Evolutionary conservation across 2,888 invertebrate genomes (phyloP).

Genomic region (Eurytoma californica): DNA sequence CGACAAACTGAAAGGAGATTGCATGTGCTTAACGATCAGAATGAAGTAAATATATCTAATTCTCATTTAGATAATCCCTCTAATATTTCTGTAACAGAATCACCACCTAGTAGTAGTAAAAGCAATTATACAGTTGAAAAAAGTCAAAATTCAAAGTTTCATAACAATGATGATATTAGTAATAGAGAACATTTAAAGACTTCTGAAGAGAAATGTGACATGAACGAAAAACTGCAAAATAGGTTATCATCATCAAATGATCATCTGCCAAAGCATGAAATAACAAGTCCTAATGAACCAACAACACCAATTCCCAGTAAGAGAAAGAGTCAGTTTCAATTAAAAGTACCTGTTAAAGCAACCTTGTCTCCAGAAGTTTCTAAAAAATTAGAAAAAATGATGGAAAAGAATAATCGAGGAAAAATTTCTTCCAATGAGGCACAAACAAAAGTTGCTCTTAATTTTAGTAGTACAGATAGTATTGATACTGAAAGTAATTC

Average conservation of each 20-base stretch:
- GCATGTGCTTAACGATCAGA: neutral
- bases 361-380: slow-evolving; percentile 62
- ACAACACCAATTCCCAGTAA: slow-evolving; percentile 18
- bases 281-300: neutral
- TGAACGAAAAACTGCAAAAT: neutral
- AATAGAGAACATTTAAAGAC: neutral
- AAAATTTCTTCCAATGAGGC: neutral
- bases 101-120: no score
- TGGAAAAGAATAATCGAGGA: slow-evolving; percentile 61
- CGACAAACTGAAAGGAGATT: slow-evolving; percentile 71
- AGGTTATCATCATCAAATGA: neutral
- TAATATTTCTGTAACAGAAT: neutral
- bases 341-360: slow-evolving; percentile 69
- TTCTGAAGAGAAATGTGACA: neutral
- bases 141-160: neutral
- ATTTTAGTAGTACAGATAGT: no score
- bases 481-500: neutral
- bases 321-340: slow-evolving; percentile 65
- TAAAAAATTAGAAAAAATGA: slow-evolving; percentile 64
- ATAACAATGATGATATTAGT: neutral
- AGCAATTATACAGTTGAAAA: no score
- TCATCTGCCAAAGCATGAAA: neutral
- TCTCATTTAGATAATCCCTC: neutral
- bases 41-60: slow-evolving; percentile 24
- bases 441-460: no score